A percentile compares a stretch with the other conserved stretches of the same genome.
phyloP scores from a whole-genome alignment of 1,140 invertebrate genomes.

The Heliothis subflexa region DNA sequence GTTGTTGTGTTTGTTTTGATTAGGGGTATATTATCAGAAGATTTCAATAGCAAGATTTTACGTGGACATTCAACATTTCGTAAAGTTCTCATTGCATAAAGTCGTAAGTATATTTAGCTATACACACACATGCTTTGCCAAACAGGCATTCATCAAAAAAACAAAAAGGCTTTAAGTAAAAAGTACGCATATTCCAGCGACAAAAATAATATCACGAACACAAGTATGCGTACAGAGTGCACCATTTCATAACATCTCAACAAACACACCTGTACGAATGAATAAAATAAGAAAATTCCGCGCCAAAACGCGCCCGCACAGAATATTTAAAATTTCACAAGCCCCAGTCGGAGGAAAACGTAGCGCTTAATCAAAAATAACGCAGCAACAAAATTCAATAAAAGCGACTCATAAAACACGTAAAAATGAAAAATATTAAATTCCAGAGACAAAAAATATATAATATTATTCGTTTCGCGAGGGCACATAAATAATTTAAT shows the following conservation, averaged over 20 bases:
- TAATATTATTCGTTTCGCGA: slow-evolving; percentile 57
- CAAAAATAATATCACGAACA: slow-evolving; percentile 36
- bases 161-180: slow-evolving; percentile 16
- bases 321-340: slow-evolving; percentile 63
- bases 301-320: slow-evolving; percentile 38
- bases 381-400: slow-evolving; percentile 73
- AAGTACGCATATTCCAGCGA: slow-evolving; percentile 16
- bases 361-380: slow-evolving; percentile 71
- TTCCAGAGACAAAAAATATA: slow-evolving; percentile 71
- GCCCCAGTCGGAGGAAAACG: slow-evolving; percentile 46
- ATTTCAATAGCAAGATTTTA: too few species aligned
- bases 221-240: slow-evolving; percentile 40
- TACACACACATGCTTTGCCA: background rate
- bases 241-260: slow-evolving; percentile 42
- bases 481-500: slow-evolving; percentile 68
- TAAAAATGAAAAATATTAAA: slow-evolving; percentile 76
- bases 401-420: slow-evolving; percentile 69
- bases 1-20: too few species aligned
- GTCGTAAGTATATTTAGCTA: too few species aligned
- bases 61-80: background rate
- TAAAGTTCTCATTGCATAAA: background rate
- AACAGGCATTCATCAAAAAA: slow-evolving; percentile 25
- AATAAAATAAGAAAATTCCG: slow-evolving; percentile 47
- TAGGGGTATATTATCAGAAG: too few species aligned
- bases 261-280: slow-evolving; percentile 45